Evolutionary conservation across 2,113 vertebrate genomes (phyloP).

Genomic region (Pangasianodon gigas): DNA sequence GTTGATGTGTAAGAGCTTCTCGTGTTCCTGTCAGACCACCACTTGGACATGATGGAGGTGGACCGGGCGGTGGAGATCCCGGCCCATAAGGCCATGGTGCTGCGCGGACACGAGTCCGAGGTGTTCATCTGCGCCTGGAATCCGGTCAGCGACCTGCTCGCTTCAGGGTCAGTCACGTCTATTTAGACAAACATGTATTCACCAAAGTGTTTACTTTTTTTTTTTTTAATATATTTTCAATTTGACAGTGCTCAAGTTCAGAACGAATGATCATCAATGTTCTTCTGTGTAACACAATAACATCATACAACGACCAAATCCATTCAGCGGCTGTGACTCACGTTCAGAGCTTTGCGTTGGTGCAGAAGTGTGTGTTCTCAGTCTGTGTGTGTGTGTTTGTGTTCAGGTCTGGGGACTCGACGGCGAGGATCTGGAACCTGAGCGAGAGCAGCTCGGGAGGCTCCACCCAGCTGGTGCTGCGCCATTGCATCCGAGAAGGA

Average conservation of each 20-base stretch:
- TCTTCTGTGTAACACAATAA: no score
- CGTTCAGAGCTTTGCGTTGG: not conserved
- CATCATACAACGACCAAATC: no score
- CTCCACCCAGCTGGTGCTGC: conserved; percentile 93
- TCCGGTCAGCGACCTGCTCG: conserved; percentile 92
- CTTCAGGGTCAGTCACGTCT: conserved; percentile 83
- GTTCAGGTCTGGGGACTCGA: conserved; percentile 93
- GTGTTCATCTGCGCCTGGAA: conserved; percentile 99
- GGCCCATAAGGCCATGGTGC: conserved; percentile 93
- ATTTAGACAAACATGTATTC: not conserved
- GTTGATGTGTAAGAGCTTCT: conserved; percentile 41
- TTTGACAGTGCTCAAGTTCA: no score
- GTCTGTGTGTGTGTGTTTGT: conserved; percentile 6
- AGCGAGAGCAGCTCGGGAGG: conserved; percentile 93
- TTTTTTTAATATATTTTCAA: no score
- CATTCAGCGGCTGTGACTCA: no score
- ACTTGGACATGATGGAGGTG: conserved; percentile 97
- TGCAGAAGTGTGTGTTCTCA: not conserved
- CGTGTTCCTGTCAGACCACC: conserved; percentile 79
- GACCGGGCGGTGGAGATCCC: conserved; percentile 96
- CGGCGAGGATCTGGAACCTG: conserved; percentile 97
- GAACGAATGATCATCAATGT: no score
- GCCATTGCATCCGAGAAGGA: conserved; percentile 96
- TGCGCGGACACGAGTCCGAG: conserved; percentile 94
- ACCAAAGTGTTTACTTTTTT: no score